A percentile compares a stretch with the other conserved stretches of the same genome.
phyloP scores from a whole-genome alignment of 2,113 vertebrate species.

The Xiphophorus couchianus region DNA sequence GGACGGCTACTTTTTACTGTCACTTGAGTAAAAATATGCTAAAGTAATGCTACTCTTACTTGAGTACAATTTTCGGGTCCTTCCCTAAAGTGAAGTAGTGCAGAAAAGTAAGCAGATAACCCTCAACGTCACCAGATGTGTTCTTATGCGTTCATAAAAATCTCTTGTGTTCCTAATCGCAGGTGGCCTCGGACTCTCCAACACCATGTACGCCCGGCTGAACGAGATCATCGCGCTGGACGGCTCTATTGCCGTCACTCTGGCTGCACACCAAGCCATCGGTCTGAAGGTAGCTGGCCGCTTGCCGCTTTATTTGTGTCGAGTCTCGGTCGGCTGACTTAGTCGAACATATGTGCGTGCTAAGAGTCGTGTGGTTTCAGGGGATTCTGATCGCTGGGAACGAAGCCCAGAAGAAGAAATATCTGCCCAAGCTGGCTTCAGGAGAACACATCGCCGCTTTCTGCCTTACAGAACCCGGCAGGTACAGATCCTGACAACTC shows the following conservation, averaged over 20 bases:
- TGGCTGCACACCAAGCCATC: slow-evolving; percentile 95
- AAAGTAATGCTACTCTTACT: no score
- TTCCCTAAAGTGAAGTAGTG: no score
- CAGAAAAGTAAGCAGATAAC: no score
- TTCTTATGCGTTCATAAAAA: no score
- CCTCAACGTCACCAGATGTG: no score
- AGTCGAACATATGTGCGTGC: no score
- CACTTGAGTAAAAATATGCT: no score
- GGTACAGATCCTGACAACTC: slow-evolving; percentile 73
- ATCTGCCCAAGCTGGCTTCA: slow-evolving; percentile 89
- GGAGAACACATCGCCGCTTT: slow-evolving; percentile 95
- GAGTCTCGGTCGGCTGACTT: not conserved
- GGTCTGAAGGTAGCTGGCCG: slow-evolving; percentile 88
- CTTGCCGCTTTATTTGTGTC: not conserved
- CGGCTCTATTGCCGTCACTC: slow-evolving; percentile 87
- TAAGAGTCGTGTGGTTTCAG: slow-evolving; percentile 68
- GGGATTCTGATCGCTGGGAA: slow-evolving; percentile 92
- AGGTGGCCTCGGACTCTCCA: slow-evolving; percentile 95
- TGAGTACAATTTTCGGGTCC: no score
- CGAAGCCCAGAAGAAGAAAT: slow-evolving; percentile 93
- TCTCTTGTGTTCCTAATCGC: not conserved
- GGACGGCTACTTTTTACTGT: no score
- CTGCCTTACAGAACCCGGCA: slow-evolving; percentile 94
- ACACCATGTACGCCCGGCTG: slow-evolving; percentile 93
- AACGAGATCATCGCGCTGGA: slow-evolving; percentile 89